Evolutionary conservation across 64 coral and sea anemone genomes (phyloP).

Genomic region (Acropora yongei): DNA sequence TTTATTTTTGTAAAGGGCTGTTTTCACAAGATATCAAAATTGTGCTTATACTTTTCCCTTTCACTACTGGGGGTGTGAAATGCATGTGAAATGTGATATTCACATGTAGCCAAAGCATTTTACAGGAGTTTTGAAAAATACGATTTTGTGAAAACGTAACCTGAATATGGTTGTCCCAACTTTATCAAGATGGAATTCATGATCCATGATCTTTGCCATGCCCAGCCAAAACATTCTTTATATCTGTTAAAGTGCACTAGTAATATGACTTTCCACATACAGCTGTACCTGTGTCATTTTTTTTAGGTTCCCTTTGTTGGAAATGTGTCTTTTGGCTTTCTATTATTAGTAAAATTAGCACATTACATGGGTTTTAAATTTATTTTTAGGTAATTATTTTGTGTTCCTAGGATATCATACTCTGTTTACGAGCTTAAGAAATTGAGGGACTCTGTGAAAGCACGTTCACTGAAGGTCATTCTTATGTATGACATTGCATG

Average conservation of each 20-base stretch:
- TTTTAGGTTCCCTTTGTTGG: neutral
- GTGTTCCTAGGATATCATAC: no score
- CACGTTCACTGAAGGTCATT: neutral
- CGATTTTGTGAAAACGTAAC: conserved; percentile 5
- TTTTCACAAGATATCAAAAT: conserved; percentile 6
- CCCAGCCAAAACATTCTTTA: conserved; percentile 45
- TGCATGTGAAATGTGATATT: no score
- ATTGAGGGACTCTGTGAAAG: neutral
- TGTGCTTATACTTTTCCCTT: neutral
- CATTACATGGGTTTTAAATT: neutral
- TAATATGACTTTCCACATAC: neutral
- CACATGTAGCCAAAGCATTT: no score
- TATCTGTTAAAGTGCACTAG: neutral
- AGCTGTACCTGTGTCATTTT: neutral
- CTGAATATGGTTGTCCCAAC: conserved; percentile 20
- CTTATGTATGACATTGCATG: conserved; percentile 39
- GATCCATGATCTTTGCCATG: conserved; percentile 33
- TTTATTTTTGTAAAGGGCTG: neutral
- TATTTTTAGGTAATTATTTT: neutral
- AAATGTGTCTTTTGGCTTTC: neutral
- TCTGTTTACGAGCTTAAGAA: neutral
- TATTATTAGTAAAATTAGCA: no score
- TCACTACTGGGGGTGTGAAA: neutral
- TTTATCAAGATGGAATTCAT: conserved; percentile 1
- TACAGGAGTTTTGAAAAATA: no score